A percentile compares a stretch with the other conserved stretches of the same genome.
phyloP scores from a whole-genome alignment of 1,140 invertebrate genomes.

The Drosophila paulistorum region DNA sequence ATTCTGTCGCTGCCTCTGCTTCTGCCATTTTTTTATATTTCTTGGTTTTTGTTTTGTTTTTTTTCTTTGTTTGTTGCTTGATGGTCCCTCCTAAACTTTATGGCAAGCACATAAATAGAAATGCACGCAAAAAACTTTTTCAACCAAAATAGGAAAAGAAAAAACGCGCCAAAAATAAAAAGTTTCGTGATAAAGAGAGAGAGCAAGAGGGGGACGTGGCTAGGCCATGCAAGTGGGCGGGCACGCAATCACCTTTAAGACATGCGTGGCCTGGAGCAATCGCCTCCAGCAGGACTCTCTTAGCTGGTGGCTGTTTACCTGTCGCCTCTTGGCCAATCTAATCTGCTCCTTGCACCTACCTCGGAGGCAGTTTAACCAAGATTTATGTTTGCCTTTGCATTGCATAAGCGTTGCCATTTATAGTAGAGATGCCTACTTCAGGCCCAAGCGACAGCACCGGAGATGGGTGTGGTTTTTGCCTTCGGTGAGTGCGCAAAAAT shows the following conservation, averaged over 20 bases:
- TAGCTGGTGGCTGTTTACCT: conserved; percentile 38
- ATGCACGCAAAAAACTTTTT: conserved; percentile 63
- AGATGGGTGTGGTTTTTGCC: conserved; percentile 32
- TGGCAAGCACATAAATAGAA: conserved; percentile 75
- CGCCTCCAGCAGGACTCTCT: background rate
- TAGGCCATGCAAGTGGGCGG: background rate
- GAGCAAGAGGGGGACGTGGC: background rate
- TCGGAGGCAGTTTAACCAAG: conserved; percentile 48
- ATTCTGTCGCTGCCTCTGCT: background rate
- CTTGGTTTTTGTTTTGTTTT: no score
- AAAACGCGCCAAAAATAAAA: conserved; percentile 16
- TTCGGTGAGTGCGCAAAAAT: conserved; percentile 36
- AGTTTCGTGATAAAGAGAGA: background rate
- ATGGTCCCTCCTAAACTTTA: conserved; percentile 73
- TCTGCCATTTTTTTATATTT: no score
- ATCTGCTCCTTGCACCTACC: conserved; percentile 57
- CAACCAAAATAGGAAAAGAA: conserved; percentile 24
- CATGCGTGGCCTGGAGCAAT: conserved; percentile 45
- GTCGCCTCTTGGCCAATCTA: conserved; percentile 45
- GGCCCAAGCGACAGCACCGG: conserved; percentile 10
- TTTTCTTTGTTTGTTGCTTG: conserved; percentile 49
- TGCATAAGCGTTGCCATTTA: conserved; percentile 72
- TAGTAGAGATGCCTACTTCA: conserved; percentile 53
- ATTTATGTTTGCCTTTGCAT: conserved; percentile 71
- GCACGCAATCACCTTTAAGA: conserved; percentile 43